These are phyloP conservation scores for Bombus sibiricus DNA, from an alignment of 1,140 invertebrate genomes.

Conservation along the genomic window DNA sequence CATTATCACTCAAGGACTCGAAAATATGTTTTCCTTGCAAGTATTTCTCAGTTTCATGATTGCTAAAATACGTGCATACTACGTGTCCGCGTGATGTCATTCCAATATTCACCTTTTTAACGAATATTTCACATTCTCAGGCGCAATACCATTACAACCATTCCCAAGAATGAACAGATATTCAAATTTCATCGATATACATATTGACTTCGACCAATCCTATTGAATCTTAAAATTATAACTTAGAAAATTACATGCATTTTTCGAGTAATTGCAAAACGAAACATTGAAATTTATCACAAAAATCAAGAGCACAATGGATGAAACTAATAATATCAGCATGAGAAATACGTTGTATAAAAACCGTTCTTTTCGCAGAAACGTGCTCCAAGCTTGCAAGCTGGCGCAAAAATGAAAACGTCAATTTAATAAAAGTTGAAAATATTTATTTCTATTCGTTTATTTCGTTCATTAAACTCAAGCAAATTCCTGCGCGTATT, in stretches of 20 bases:
- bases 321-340: neutral
- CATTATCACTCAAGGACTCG: neutral
- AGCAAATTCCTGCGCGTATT: too few relatives aligned
- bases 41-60: neutral
- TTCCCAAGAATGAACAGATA: too few relatives aligned
- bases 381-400: neutral
- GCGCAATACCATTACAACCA: too few relatives aligned
- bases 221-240: neutral
- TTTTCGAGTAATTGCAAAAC: neutral
- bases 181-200: neutral
- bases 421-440: neutral
- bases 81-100: neutral
- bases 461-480: neutral
- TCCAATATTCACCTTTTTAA: constrained; percentile 1
- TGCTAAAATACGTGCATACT: neutral
- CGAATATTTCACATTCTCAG: neutral
- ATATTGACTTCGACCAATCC: neutral
- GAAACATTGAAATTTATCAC: neutral
- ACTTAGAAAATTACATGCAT: neutral
- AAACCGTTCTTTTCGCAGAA: neutral
- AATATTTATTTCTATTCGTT: neutral
- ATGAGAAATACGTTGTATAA: neutral
- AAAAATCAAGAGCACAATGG: neutral
- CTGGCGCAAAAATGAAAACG: neutral
- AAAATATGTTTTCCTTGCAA: neutral